phyloP scores from a whole-genome alignment of 2,797 vertebrate genomes.

The Toxotes lorentzi region DNA sequence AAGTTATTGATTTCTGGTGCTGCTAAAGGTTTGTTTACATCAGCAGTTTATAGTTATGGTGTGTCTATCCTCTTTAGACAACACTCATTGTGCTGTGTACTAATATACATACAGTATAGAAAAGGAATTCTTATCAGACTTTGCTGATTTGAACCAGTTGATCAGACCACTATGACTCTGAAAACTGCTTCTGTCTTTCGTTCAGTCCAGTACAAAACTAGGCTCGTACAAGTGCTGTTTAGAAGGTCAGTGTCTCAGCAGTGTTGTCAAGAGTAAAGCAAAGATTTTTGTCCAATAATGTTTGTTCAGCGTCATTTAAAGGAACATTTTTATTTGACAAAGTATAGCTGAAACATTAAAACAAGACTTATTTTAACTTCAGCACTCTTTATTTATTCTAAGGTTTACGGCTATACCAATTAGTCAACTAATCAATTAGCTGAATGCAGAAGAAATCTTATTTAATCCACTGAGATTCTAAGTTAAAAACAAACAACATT shows the following conservation, averaged over 20 bases:
- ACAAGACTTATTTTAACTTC: no score
- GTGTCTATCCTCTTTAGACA: no score
- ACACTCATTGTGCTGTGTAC: not conserved
- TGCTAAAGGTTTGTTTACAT: not conserved
- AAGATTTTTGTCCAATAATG: not conserved
- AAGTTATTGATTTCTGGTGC: not conserved
- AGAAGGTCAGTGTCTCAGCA: not conserved
- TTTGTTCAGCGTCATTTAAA: not conserved
- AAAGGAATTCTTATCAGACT: not conserved
- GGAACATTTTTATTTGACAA: no score
- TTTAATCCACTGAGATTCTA: not conserved
- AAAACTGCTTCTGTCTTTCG: not conserved
- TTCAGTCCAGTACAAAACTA: not conserved
- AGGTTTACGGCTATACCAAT: not conserved
- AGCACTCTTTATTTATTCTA: not conserved
- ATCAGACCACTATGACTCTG: not conserved
- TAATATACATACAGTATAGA: not conserved
- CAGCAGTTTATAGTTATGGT: not conserved
- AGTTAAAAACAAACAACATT: slow-evolving; percentile 12
- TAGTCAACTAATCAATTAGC: not conserved
- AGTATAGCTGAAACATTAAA: no score
- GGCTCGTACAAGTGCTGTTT: not conserved
- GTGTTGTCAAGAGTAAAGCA: not conserved
- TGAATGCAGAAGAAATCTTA: not conserved
- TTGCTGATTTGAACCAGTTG: not conserved